Evolutionary conservation across 1,140 invertebrate genomes (phyloP), one percentile per base, ranked within the genome.

Genomic region (Drosophila tani): DNA sequence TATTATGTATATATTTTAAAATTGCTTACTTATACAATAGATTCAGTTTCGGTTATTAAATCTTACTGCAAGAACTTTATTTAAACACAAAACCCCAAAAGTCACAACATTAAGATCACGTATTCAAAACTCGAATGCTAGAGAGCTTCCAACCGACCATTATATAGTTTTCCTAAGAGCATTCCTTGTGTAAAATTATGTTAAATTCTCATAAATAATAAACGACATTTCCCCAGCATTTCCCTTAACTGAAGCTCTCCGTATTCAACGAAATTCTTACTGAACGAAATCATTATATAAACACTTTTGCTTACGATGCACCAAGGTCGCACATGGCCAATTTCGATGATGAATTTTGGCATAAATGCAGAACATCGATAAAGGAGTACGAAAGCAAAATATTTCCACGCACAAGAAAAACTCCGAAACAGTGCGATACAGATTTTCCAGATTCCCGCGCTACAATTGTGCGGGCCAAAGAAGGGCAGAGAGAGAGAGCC

Each of bases 271-370:
- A 35, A 35, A 11, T 35, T 35, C 32, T 35, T 11, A 35, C 32
- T 35, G 32, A 35, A 11, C 32, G 32, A 40, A 19, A 60, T 65
- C 27, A 60, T 57, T 71, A 55, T 27, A 53, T 24, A 47, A 47
- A 57, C 29, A 71, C 53, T 50, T 71, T 60, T 38, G 67, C 70
- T 73, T 60, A 51, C 67, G 70, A 51, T 73, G 68, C 68, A 73
- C 9, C 68, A 73, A 73, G 46, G 53, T 73, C 55, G 69, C 70
- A 74, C 67, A 51, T 60, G 69, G n/a, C 55, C 70, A 60, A 84
- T 78, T 85, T 65, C 76, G 67, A 84, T 84, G 82, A 84, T 84
- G 80, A 84, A 82, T 74, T 84, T 78, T 81, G 62, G 75, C 80
- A 84, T 81, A 81, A 77, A 84, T 84, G 78, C 74, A 77, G 43